A percentile compares a stretch with the other conserved stretches of the same genome.
These are phyloP conservation scores for Monodelphis domestica DNA, from an alignment of 2,797 vertebrate genomes.

Conservation along the genomic window DNA sequence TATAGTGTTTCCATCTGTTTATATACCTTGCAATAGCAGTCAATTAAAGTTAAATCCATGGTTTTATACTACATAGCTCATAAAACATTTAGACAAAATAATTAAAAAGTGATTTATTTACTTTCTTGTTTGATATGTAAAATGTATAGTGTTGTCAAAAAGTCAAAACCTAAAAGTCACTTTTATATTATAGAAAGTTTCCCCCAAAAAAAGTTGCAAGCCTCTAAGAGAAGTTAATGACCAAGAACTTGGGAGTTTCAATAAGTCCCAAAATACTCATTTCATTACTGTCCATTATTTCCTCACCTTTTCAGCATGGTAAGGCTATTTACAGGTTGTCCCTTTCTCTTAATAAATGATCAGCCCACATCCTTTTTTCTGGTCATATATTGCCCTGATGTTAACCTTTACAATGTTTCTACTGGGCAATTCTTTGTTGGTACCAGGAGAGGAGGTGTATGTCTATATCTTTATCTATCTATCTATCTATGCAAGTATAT, in stretches of 20 bases:
- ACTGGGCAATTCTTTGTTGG: neutral
- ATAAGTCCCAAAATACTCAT: slow-evolving; percentile 14
- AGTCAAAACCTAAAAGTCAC: neutral
- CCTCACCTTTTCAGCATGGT: slow-evolving; percentile 11
- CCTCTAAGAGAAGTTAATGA: slow-evolving; percentile 30
- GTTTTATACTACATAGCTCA: slow-evolving; percentile 38
- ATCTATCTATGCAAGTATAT: fast-evolving
- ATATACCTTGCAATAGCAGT: neutral
- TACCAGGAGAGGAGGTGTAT: neutral
- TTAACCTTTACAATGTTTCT: neutral
- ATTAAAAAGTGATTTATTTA: neutral
- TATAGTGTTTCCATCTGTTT: neutral
- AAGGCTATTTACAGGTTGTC: neutral
- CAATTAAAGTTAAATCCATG: slow-evolving; percentile 28
- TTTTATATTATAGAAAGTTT: slow-evolving; percentile 17
- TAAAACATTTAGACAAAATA: slow-evolving; percentile 44
- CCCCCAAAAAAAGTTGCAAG: neutral
- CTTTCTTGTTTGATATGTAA: neutral
- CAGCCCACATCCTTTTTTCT: neutral
- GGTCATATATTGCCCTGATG: neutral
- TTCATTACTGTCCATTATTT: neutral
- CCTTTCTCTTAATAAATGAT: neutral
- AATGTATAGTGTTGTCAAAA: neutral
- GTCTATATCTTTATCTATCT: neutral
- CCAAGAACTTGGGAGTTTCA: slow-evolving; percentile 34